Base-by-base conservation (phyloP, 2,113 vertebrate species). In the Pterocles orientalis region DNA sequence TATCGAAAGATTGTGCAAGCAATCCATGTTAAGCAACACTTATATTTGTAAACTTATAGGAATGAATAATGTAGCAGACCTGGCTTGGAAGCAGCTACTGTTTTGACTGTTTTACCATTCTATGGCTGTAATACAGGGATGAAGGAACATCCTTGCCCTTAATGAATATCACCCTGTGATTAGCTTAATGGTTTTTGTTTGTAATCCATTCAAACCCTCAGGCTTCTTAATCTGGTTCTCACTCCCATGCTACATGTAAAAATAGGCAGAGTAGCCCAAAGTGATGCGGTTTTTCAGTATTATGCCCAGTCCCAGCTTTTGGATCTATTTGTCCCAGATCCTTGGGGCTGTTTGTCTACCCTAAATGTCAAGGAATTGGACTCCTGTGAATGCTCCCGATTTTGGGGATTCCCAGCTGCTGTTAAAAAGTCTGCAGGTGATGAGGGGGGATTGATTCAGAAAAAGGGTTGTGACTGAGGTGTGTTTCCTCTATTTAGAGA, bases 21-120 rank as follows among this genome's bases (percentile, higher is more conserved):
- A 88, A 82, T 88, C 77, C 85, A 1, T 86, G 81, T 91, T 95
- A 96, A 97, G 87, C 90, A 96, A 80, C 45, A 76, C 83, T 65
- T 96, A 65, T 92, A 96, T 96, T 97, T 97, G 95, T 97, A 90
- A 96, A 93, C 58, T 72, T 97, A 85, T 66, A 86, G 78, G 97
- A 97, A 95, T 94, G 29, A 68, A 88, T 96, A 96, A 92, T 36
- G 82, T 88, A 94, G 76, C 72, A 95, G 86, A 94, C 57, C 88
- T 91, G 89, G 36, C 79, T 89, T 90, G 65, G 87, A 90, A 96
- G 48, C 76, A 96, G 72, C 41, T 81, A 26, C 80, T 94, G 72
- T 91, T 97, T 92, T 91, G 83, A 73, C 57, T 85, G 60, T 31
- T 92, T 92, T 61, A 57, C 73, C 1, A 0, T 48, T 91, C 45